Conservation (phyloP, 1,140 invertebrate genomes). For the Lepidurus apus region DNA sequence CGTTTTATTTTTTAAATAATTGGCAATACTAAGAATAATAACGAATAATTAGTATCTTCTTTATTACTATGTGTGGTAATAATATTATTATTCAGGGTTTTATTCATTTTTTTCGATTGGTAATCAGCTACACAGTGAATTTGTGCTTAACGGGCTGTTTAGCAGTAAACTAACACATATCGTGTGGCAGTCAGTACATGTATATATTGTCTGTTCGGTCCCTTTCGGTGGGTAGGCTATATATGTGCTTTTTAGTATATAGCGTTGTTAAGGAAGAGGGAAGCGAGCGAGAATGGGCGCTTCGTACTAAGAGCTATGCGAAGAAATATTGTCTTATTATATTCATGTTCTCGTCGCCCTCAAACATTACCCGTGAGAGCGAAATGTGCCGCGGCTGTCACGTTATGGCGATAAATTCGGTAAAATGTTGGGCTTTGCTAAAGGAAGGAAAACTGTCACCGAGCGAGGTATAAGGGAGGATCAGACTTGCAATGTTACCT, state of each 20-base stretch:
- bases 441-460: not conserved
- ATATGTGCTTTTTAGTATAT: not conserved
- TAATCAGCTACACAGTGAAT: too few relatives aligned
- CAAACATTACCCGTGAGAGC: constrained; percentile 21
- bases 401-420: constrained; percentile 9
- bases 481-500: not conserved
- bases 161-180: too few relatives aligned
- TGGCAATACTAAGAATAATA: too few relatives aligned
- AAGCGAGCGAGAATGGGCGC: not conserved
- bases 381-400: constrained; percentile 3
- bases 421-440: not conserved
- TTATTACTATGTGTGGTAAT: too few relatives aligned
- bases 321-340: constrained; percentile 17
- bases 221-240: not conserved
- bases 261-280: not conserved
- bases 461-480: not conserved
- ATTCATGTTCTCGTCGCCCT: not conserved
- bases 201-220: not conserved
- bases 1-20: too few relatives aligned
- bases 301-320: not conserved
- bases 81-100: too few relatives aligned
- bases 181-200: too few relatives aligned
- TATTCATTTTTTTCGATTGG: too few relatives aligned
- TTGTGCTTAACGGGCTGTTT: too few relatives aligned
- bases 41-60: too few relatives aligned